A percentile compares a stretch with the other conserved stretches of the same genome.
Conservation (phyloP, 1,140 invertebrate species). For the Hesperophylax magnus region DNA sequence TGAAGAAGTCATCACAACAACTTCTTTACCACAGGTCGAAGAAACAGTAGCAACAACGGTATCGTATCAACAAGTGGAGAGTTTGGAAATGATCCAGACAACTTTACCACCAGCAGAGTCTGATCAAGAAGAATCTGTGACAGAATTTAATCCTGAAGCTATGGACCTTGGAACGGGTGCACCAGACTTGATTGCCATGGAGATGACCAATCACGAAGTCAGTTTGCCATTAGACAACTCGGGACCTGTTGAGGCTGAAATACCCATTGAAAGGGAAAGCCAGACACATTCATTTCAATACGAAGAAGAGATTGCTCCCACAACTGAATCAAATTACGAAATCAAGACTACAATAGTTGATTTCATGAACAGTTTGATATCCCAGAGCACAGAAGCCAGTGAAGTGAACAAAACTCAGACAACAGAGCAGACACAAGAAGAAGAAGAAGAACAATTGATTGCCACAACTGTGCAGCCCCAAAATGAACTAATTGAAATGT, state of each 20-base stretch:
- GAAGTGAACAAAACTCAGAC: constrained; percentile 24
- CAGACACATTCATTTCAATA: constrained; percentile 9
- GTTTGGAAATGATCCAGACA: constrained; percentile 6
- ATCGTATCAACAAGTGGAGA: constrained; percentile 9
- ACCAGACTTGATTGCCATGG: constrained; percentile 45
- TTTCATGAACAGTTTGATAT: not conserved
- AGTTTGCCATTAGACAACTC: constrained; percentile 6
- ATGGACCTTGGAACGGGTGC: constrained; percentile 46
- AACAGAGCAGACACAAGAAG: constrained; percentile 9
- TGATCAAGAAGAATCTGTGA: constrained; percentile 29
- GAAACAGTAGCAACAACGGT: constrained; percentile 2
- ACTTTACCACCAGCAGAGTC: constrained; percentile 2
- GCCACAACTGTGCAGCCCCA: constrained; percentile 1
- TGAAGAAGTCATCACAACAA: constrained; percentile 7
- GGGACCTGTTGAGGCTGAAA: not conserved
- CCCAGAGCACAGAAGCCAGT: not conserved
- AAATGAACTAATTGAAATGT: constrained; percentile 37
- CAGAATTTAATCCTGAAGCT: constrained; percentile 23
- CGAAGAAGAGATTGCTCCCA: not conserved
- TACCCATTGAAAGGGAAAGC: constrained; percentile 25
- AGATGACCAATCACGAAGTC: constrained; percentile 31
- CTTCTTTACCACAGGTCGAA: not conserved
- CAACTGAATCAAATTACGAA: constrained; percentile 23
- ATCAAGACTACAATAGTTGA: constrained; percentile 20
- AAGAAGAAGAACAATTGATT: constrained; percentile 15